Evolutionary conservation across 2,888 invertebrate species (phyloP).

Genomic region (Sturmia bella): DNA sequence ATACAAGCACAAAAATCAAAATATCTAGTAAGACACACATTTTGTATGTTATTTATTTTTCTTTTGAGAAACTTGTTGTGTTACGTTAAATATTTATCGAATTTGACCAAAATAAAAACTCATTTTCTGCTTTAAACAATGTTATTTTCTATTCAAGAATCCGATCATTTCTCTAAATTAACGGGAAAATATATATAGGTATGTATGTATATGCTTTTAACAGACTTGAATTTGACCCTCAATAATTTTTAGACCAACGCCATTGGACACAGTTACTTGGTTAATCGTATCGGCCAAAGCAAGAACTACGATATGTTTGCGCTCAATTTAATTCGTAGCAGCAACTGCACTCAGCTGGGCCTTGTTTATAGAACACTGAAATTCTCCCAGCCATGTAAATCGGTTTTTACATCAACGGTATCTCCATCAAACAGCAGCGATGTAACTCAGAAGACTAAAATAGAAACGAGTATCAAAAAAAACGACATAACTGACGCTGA

Average conservation of each 20-base stretch:
- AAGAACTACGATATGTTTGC: conserved; percentile 47
- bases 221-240: too few relatives aligned
- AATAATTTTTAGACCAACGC: neutral
- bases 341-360: conserved; percentile 36
- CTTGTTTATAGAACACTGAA: conserved; percentile 71
- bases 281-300: neutral
- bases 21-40: conserved; percentile 2
- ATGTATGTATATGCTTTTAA: neutral
- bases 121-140: conserved; percentile 18
- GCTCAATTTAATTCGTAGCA: conserved; percentile 53
- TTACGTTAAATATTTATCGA: conserved; percentile 49
- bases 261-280: neutral
- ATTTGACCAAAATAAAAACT: conserved; percentile 23
- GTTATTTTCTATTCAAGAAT: neutral
- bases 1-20: conserved; percentile 29
- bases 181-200: neutral
- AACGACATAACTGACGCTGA: conserved; percentile 80
- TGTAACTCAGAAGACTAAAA: conserved; percentile 68
- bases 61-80: conserved; percentile 4
- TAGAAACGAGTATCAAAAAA: conserved; percentile 76
- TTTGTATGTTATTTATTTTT: conserved; percentile 15
- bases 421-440: conserved; percentile 54
- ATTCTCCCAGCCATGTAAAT: conserved; percentile 74
- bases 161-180: neutral
- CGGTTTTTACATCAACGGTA: conserved; percentile 30